Percentiles rank a stretch among this genome's conserved stretches.
These are phyloP conservation scores for Linurgus olivaceus DNA, from an alignment of 2,797 vertebrate genomes.

Conservation along the genomic window DNA sequence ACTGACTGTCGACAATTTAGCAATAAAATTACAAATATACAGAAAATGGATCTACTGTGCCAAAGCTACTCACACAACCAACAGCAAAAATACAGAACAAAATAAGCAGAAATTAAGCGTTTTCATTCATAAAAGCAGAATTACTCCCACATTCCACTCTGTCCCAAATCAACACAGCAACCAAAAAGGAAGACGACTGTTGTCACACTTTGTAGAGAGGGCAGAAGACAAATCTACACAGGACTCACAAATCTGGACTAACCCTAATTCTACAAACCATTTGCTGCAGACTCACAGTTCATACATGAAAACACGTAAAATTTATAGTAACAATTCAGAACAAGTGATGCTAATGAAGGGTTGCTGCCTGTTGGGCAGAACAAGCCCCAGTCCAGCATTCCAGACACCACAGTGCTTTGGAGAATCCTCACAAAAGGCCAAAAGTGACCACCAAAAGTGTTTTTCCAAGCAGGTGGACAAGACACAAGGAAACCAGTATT, in stretches of 20 bases:
- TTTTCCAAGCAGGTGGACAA: neutral
- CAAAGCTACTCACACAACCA: conserved; percentile 62
- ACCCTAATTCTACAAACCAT: neutral
- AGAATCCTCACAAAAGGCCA: neutral
- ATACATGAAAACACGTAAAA: neutral
- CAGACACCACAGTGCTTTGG: neutral
- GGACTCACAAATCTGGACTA: neutral
- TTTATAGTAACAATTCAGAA: neutral
- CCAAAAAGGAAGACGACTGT: neutral
- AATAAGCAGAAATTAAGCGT: conserved; percentile 40
- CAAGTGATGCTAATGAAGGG: neutral
- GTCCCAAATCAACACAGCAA: neutral
- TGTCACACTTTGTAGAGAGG: neutral
- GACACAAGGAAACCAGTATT: neutral
- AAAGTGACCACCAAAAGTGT: neutral
- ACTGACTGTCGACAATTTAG: neutral
- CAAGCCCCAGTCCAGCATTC: neutral
- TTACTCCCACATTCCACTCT: neutral
- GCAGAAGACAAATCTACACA: neutral
- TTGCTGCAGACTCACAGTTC: neutral
- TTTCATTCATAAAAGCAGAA: conserved; percentile 42
- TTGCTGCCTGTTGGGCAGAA: neutral
- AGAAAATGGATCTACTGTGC: conserved; percentile 43
- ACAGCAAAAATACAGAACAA: conserved; percentile 75
- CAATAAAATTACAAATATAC: conserved; percentile 59